Percentiles rank a stretch among this genome's conserved stretches.
These are phyloP conservation scores for Cataglyphis altisquamis DNA, from an alignment of 2,888 invertebrate genomes.

Conservation along the genomic window DNA sequence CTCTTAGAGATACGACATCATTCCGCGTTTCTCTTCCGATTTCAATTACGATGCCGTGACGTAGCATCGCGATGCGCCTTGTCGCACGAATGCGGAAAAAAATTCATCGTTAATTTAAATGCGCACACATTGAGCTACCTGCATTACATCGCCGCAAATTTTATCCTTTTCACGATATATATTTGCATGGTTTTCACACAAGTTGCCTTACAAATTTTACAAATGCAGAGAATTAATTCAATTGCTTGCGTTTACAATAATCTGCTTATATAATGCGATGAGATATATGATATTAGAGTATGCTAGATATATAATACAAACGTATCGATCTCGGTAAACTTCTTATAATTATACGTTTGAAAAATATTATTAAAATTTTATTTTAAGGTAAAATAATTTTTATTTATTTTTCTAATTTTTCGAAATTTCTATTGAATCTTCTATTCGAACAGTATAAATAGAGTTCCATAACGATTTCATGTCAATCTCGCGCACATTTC, in stretches of 20 bases:
- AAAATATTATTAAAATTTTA: neutral
- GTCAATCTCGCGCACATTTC: neutral
- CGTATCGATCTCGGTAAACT: neutral
- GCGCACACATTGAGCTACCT: constrained; percentile 26
- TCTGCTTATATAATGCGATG: neutral
- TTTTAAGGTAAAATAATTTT: neutral
- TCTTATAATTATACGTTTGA: neutral
- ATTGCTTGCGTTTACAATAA: neutral
- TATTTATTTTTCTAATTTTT: neutral
- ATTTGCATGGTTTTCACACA: constrained; percentile 5
- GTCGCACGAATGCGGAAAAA: constrained; percentile 31
- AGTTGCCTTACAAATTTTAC: constrained; percentile 21
- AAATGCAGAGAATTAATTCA: constrained; percentile 10
- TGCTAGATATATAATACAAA: neutral
- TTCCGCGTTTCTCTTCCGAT: constrained; percentile 31
- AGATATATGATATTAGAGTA: neutral
- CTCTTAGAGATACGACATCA: constrained; percentile 39
- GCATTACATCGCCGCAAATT: constrained; percentile 5
- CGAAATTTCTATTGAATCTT: neutral
- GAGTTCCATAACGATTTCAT: neutral
- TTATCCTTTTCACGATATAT: constrained; percentile 2
- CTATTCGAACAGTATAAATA: neutral
- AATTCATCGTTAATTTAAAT: constrained; percentile 46
- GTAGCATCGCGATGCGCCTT: constrained; percentile 17
- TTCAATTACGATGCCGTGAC: constrained; percentile 39